These are phyloP conservation scores for Dunckerocampus dactyliophorus DNA, from an alignment of 2,113 vertebrate genomes.

Conservation along the genomic window DNA sequence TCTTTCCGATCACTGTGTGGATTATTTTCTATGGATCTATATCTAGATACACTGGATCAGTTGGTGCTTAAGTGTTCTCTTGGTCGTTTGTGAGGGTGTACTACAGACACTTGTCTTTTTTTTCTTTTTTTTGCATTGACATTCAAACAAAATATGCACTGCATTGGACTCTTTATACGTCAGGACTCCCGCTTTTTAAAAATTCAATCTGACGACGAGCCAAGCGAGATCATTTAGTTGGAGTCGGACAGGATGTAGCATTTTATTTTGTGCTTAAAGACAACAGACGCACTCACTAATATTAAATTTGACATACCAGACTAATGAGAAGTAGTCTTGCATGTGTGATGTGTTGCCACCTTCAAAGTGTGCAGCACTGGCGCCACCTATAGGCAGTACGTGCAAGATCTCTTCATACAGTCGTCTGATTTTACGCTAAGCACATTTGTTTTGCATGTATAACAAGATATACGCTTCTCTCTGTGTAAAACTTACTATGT, in stretches of 20 bases:
- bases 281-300: not conserved
- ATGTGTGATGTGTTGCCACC: not conserved
- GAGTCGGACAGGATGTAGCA: constrained; percentile 48
- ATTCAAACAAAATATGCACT: constrained; percentile 28
- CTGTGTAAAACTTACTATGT: not conserved
- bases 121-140: constrained; percentile 29
- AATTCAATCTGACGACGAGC: constrained; percentile 9
- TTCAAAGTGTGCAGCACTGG: constrained; percentile 11
- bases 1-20: constrained; percentile 55
- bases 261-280: constrained; percentile 9
- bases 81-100: constrained; percentile 20
- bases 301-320: too few relatives aligned
- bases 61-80: constrained; percentile 32
- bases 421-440: not conserved
- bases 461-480: not conserved
- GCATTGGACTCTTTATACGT: constrained; percentile 20
- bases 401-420: not conserved
- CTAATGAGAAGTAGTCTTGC: not conserved
- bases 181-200: constrained; percentile 18
- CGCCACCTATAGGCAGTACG: not conserved
- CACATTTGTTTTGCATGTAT: not conserved
- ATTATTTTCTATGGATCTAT: constrained; percentile 43
- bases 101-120: constrained; percentile 15
- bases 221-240: constrained; percentile 3
- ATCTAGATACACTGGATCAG: constrained; percentile 46